phyloP scores from a whole-genome alignment of 1,140 invertebrate genomes.

The Brachionus plicatilis region DNA sequence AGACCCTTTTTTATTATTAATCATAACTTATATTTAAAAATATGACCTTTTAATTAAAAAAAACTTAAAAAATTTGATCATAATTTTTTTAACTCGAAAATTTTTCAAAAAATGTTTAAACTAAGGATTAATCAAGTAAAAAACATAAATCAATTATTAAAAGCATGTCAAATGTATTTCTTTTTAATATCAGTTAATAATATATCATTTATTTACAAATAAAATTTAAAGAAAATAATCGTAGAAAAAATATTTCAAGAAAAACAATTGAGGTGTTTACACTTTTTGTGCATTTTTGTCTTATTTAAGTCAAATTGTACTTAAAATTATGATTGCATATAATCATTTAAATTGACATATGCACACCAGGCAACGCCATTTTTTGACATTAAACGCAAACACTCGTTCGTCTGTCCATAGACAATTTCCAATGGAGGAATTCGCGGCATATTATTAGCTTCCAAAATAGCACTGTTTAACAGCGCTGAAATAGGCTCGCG shows the following conservation, averaged over 20 bases:
- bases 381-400: constrained; percentile 80
- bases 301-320: neutral
- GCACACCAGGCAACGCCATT: constrained; percentile 84
- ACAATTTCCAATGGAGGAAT: constrained; percentile 84
- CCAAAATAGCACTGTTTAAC: constrained; percentile 93
- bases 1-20: too few species aligned
- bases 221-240: constrained; percentile 31
- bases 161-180: neutral
- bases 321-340: constrained; percentile 47
- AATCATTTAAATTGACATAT: constrained; percentile 66
- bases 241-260: constrained; percentile 13
- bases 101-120: neutral
- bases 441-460: constrained; percentile 78
- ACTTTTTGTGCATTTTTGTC: neutral
- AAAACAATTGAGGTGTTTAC: constrained; percentile 18
- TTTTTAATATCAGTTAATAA: neutral
- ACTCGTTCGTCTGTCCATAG: constrained; percentile 76
- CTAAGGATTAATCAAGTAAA: neutral
- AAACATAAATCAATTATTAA: neutral
- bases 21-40: too few species aligned
- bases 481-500: constrained; percentile 86
- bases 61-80: too few species aligned
- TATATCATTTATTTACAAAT: constrained; percentile 25
- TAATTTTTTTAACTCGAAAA: too few species aligned
- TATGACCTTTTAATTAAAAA: too few species aligned